Evolutionary conservation across 2,888 invertebrate species (phyloP).

Genomic region (Drosophila anomalipes): DNA sequence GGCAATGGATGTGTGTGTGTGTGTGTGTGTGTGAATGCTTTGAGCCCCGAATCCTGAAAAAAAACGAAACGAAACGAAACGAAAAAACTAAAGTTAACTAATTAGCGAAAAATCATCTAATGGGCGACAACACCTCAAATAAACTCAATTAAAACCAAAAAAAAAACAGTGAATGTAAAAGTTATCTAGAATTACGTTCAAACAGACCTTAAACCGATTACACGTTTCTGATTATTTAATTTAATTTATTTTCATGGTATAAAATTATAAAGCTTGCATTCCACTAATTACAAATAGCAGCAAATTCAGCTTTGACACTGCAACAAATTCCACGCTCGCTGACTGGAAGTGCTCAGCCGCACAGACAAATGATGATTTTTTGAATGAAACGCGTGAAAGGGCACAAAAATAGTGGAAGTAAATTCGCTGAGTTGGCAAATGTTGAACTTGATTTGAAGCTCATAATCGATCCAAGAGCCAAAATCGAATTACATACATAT

Average conservation of each 20-base stretch:
- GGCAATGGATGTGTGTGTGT: background rate
- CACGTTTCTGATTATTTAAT: background rate
- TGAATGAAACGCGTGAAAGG: background rate
- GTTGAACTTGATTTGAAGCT: constrained; percentile 18
- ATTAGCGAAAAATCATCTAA: constrained; percentile 57
- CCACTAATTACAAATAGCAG: background rate
- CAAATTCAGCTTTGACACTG: background rate
- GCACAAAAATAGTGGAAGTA: background rate
- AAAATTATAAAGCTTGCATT: background rate
- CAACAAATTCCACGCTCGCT: background rate
- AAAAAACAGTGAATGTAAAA: background rate
- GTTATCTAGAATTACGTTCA: background rate
- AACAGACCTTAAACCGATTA: background rate
- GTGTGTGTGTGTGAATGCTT: constrained; percentile 16
- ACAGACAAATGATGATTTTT: background rate
- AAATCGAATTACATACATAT: constrained; percentile 30
- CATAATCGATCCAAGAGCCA: constrained; percentile 35
- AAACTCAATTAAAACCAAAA: background rate
- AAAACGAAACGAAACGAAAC: background rate
- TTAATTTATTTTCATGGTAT: background rate
- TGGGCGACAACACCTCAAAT: constrained; percentile 15
- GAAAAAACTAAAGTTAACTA: constrained; percentile 41
- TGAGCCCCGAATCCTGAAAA: background rate
- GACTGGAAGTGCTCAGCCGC: background rate
- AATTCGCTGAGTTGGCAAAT: constrained; percentile 12